These are phyloP conservation scores for Polypedilum vanderplanki DNA, from an alignment of 1,140 invertebrate genomes.

Conservation along the genomic window DNA sequence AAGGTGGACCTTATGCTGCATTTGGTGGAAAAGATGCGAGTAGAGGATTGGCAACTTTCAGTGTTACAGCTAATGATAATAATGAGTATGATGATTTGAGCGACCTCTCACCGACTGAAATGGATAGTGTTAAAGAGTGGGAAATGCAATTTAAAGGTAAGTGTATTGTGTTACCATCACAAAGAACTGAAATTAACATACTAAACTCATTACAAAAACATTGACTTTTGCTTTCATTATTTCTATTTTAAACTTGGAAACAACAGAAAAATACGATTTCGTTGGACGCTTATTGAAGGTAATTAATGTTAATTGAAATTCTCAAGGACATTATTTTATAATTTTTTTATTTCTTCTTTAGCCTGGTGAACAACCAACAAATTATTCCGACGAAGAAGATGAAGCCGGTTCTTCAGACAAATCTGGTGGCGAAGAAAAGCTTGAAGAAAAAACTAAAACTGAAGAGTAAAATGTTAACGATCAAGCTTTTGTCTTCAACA, in stretches of 20 bases:
- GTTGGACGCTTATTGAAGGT: constrained; percentile 78
- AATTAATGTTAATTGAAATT: background rate
- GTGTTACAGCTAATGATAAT: constrained; percentile 68
- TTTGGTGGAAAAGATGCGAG: constrained; percentile 96
- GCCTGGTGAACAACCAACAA: constrained; percentile 82
- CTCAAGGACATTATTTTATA: background rate
- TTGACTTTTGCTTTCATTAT: constrained; percentile 20
- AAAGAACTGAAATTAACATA: background rate
- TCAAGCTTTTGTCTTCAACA: background rate
- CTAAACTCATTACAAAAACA: background rate
- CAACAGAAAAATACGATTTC: constrained; percentile 85
- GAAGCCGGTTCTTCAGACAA: constrained; percentile 35
- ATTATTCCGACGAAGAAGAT: constrained; percentile 85
- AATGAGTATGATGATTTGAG: constrained; percentile 93
- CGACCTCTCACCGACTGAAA: constrained; percentile 79
- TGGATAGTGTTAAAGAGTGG: constrained; percentile 90
- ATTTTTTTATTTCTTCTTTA: constrained; percentile 36
- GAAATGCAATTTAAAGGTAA: constrained; percentile 93
- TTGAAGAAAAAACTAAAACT: constrained; percentile 30
- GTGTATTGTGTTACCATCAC: too few relatives aligned
- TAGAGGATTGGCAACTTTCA: constrained; percentile 87
- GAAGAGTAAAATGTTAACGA: background rate
- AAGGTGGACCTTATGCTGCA: constrained; percentile 85
- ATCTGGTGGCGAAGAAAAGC: constrained; percentile 44
- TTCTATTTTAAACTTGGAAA: background rate